Percentiles rank a stretch among this genome's conserved stretches.
phyloP scores from a whole-genome alignment of 2,888 invertebrate species.

The Drosophila hawaiiensis region DNA sequence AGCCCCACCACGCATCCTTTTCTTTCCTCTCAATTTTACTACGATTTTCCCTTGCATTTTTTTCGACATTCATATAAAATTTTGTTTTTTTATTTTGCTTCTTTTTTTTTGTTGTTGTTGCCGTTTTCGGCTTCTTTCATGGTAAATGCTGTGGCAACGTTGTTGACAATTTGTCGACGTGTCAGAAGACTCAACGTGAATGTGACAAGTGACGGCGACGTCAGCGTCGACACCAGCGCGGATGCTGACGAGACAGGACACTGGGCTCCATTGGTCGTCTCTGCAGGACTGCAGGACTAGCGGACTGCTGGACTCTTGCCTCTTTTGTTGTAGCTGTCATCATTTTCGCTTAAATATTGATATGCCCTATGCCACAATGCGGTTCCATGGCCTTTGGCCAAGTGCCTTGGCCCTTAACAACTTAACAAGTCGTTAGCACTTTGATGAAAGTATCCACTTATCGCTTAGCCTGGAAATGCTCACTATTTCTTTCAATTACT shows the following conservation, averaged over 20 bases:
- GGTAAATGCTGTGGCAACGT: conserved; percentile 69
- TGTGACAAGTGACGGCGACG: conserved; percentile 75
- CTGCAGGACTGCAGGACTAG: conserved; percentile 1
- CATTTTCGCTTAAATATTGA: conserved; percentile 53
- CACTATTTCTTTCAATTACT: not conserved
- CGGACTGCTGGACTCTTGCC: conserved; percentile 6
- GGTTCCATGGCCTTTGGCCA: conserved; percentile 12
- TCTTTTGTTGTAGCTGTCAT: conserved; percentile 37
- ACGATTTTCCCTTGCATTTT: conserved; percentile 8
- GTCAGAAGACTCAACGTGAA: conserved; percentile 80
- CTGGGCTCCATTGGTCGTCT: conserved; percentile 14
- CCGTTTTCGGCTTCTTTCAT: conserved; percentile 45
- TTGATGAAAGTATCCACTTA: not conserved
- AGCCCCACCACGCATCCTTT: not conserved
- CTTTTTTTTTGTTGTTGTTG: not conserved
- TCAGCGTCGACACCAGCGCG: conserved; percentile 30
- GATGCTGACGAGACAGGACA: conserved; percentile 64
- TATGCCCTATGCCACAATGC: conserved; percentile 33
- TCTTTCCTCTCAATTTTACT: not conserved
- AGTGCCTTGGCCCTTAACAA: not conserved
- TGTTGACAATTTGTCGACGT: conserved; percentile 82
- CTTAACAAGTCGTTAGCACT: not conserved
- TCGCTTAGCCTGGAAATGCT: not conserved
- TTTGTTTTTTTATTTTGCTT: conserved; percentile 1
- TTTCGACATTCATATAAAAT: not conserved